Percentiles rank a stretch among this genome's conserved stretches.
phyloP scores from a whole-genome alignment of 2,113 vertebrate species.

The Romanogobio albipinnatus region DNA sequence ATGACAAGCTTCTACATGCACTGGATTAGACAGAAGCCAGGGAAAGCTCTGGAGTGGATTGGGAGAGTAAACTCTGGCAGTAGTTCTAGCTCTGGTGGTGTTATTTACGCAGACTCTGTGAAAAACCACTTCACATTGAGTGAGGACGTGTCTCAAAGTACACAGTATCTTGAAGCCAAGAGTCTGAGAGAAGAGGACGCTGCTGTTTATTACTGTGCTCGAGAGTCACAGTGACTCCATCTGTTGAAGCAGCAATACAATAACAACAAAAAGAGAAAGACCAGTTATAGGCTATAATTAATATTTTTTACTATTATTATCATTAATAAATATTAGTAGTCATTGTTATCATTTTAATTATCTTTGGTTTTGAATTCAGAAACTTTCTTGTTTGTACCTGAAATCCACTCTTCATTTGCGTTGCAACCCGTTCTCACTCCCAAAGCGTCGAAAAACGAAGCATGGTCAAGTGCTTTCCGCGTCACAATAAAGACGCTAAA shows the following conservation, averaged over 20 bases:
- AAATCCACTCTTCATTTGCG: neutral
- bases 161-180: constrained; percentile 44
- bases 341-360: neutral
- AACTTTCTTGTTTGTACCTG: neutral
- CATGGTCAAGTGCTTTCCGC: no score
- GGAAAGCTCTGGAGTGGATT: constrained; percentile 51
- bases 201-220: constrained; percentile 56
- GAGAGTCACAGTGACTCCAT: neutral
- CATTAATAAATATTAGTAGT: no score
- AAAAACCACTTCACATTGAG: constrained; percentile 29
- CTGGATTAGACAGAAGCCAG: constrained; percentile 48
- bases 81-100: neutral
- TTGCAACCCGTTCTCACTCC: no score
- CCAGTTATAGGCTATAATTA: neutral
- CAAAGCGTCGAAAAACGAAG: no score
- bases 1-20: neutral
- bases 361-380: neutral
- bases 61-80: neutral
- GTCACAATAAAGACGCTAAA: no score
- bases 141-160: constrained; percentile 35
- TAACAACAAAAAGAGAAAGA: neutral
- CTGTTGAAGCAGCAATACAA: constrained; percentile 9
- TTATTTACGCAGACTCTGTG: constrained; percentile 6
- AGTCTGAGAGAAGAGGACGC: constrained; percentile 43
- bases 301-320: no score